A percentile compares a stretch with the other conserved stretches of the same genome.
Conservation (phyloP, 2,888 invertebrate genomes). For the Lumbricus terrestris region DNA sequence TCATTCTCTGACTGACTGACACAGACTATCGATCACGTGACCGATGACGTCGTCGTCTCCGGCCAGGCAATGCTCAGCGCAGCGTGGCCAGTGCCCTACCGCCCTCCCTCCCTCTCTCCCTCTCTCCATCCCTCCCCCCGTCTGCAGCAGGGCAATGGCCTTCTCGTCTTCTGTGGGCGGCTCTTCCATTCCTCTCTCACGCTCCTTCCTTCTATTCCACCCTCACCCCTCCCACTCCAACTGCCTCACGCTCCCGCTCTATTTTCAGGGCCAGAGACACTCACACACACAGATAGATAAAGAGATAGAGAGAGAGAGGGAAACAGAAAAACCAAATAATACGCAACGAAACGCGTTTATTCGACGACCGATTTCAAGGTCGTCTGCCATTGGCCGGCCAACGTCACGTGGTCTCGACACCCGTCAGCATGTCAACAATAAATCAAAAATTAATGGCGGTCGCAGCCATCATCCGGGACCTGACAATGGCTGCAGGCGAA, state of each 20-base stretch:
- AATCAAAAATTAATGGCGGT: constrained; percentile 17
- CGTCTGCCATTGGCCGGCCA: neutral
- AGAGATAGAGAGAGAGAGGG: too few species aligned
- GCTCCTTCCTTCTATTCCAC: neutral
- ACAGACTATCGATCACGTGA: neutral
- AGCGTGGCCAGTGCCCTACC: neutral
- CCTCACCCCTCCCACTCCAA: neutral
- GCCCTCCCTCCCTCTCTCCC: too few species aligned
- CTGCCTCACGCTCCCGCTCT: neutral
- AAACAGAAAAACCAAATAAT: neutral
- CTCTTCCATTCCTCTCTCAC: neutral
- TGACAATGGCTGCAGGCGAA: neutral
- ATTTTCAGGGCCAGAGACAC: neutral
- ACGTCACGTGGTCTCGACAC: neutral
- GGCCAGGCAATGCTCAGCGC: neutral
- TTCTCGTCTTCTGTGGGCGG: too few species aligned
- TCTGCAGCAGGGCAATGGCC: too few species aligned
- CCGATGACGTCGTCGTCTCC: neutral
- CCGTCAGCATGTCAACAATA: neutral
- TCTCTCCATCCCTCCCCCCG: neutral
- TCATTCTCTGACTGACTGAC: neutral
- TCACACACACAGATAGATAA: too few species aligned
- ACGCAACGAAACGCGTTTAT: neutral
- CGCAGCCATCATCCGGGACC: constrained; percentile 6
- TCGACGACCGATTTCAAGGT: neutral